A percentile compares a stretch with the other conserved stretches of the same genome.
These are phyloP conservation scores for Troglohyphantes excavatus DNA, from an alignment of 2,888 invertebrate genomes.

Conservation along the genomic window DNA sequence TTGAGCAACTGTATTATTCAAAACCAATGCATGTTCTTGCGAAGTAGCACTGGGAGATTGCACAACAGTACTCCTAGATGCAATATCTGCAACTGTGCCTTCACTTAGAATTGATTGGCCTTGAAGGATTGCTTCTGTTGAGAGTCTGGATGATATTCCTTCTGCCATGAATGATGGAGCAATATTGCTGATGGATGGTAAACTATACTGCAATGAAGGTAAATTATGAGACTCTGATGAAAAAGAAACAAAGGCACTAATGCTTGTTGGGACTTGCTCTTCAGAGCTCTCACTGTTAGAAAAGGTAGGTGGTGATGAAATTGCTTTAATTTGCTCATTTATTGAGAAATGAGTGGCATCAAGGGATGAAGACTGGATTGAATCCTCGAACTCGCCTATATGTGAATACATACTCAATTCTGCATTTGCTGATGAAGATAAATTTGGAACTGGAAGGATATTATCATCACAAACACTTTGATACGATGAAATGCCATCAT, in stretches of 20 bases:
- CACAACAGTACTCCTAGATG: not conserved
- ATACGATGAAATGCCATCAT: slow-evolving; percentile 45
- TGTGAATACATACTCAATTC: slow-evolving; percentile 42
- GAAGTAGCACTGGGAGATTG: not conserved
- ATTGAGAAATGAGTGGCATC: slow-evolving; percentile 21
- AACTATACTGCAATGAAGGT: not conserved
- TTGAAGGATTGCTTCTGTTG: not conserved
- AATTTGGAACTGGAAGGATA: slow-evolving; percentile 29
- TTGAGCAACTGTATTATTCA: not conserved
- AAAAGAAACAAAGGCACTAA: slow-evolving; percentile 22
- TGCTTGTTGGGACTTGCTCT: slow-evolving; percentile 14
- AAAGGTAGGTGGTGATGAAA: slow-evolving; percentile 36
- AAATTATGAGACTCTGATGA: slow-evolving; percentile 26
- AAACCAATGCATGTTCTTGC: not conserved
- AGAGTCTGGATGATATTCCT: not conserved
- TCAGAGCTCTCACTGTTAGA: slow-evolving; percentile 21
- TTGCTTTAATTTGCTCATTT: slow-evolving; percentile 49
- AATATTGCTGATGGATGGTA: slow-evolving; percentile 17
- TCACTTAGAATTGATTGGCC: not conserved
- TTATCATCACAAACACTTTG: slow-evolving; percentile 18
- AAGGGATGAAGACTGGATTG: slow-evolving; percentile 35
- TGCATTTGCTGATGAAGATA: slow-evolving; percentile 7
- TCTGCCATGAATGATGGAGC: slow-evolving; percentile 2
- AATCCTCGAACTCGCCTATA: slow-evolving; percentile 40
- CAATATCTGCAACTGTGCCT: not conserved